Conservation (phyloP, 1,140 invertebrate species). For the Atta texana region DNA sequence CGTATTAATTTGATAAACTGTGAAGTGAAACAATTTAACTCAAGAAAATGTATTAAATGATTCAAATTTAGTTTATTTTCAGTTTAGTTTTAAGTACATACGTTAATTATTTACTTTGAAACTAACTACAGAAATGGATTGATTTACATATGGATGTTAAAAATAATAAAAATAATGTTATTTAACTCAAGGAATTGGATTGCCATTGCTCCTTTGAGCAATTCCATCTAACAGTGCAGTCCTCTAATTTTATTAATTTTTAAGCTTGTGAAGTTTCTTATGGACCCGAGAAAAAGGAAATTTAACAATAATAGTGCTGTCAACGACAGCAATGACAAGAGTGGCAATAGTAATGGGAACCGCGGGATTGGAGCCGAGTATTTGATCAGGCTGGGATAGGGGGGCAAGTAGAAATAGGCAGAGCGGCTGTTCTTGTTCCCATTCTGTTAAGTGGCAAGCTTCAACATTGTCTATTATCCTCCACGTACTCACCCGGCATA, state of each 20-base stretch:
- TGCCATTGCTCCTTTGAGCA: too few species aligned
- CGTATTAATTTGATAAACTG: too few species aligned
- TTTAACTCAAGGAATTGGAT: too few species aligned
- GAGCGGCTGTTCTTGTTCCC: conserved; percentile 84
- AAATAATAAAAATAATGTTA: too few species aligned
- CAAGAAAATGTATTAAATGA: too few species aligned
- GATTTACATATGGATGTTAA: too few species aligned
- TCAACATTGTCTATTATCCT: conserved; percentile 77
- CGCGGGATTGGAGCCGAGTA: conserved; percentile 76
- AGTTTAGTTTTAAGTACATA: too few species aligned
- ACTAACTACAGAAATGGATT: too few species aligned
- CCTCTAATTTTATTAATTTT: conserved; percentile 5
- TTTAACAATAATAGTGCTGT: conserved; percentile 62
- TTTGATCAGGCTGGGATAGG: conserved; percentile 83
- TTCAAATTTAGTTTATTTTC: too few species aligned
- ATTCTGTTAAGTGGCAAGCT: conserved; percentile 81
- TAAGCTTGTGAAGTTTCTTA: neutral
- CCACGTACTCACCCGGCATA: conserved; percentile 65
- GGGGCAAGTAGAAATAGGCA: conserved; percentile 80
- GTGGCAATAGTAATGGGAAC: conserved; percentile 75
- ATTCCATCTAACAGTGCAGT: neutral
- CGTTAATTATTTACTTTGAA: too few species aligned
- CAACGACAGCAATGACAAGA: conserved; percentile 64
- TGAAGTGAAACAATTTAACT: too few species aligned
- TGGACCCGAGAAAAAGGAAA: conserved; percentile 5